A percentile compares a stretch with the other conserved stretches of the same genome.
Evolutionary conservation across 1,140 invertebrate genomes (phyloP).

Genomic region (Cotesia glomerata): DNA sequence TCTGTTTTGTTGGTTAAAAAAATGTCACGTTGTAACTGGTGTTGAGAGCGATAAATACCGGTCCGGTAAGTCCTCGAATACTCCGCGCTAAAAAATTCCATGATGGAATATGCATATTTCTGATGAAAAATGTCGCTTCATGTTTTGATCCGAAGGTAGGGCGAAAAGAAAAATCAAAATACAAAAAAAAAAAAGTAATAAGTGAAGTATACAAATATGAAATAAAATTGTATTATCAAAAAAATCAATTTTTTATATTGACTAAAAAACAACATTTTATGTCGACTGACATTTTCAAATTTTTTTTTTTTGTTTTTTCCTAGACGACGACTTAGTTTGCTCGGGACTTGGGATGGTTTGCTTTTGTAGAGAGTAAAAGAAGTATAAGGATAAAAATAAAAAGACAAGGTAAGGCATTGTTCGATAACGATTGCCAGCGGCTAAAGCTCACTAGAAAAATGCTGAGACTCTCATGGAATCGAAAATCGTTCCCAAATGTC

Average conservation of each 20-base stretch:
- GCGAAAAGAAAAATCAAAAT: no score
- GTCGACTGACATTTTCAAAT: no score
- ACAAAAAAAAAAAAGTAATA: no score
- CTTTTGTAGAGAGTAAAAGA: neutral
- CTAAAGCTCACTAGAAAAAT: conserved; percentile 26
- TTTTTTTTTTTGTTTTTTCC: no score
- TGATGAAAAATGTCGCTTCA: no score
- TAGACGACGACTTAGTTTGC: neutral
- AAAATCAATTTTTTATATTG: no score
- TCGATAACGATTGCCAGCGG: conserved; percentile 33
- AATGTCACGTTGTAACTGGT: conserved; percentile 12
- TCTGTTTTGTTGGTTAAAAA: conserved; percentile 7
- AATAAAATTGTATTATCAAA: no score
- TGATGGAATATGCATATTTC: no score
- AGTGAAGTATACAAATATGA: no score
- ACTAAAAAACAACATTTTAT: no score
- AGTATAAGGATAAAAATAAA: neutral
- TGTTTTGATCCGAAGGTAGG: no score
- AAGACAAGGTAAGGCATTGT: conserved; percentile 32
- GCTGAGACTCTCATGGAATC: conserved; percentile 24
- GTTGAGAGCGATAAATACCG: conserved; percentile 24
- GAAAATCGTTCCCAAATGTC: conserved; percentile 35
- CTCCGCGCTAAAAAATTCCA: neutral
- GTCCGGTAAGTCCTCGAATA: conserved; percentile 18
- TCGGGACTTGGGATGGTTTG: neutral